Conservation (phyloP, 2,113 vertebrate species). For the Percina caprodes region DNA sequence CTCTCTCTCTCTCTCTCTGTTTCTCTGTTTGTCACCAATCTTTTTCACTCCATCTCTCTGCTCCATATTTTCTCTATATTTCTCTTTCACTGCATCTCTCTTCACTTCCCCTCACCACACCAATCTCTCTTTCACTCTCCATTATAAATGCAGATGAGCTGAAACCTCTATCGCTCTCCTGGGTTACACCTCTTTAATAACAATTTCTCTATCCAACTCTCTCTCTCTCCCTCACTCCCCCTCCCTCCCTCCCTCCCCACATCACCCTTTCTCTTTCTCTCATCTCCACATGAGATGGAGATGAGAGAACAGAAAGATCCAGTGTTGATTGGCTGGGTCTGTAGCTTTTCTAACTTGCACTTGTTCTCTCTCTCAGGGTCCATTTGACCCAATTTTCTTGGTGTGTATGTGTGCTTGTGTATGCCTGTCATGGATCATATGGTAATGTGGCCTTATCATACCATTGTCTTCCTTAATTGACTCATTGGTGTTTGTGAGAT, state of each 20-base stretch:
- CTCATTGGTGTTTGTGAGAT: conserved; percentile 2
- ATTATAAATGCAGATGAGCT: conserved; percentile 74
- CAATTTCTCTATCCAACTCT: conserved; percentile 34
- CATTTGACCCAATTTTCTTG: conserved; percentile 68
- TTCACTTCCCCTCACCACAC: neutral
- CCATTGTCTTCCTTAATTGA: conserved; percentile 38
- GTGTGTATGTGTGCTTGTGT: neutral
- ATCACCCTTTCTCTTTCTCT: neutral
- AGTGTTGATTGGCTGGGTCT: conserved; percentile 48
- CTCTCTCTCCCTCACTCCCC: neutral
- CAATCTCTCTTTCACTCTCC: conserved; percentile 17
- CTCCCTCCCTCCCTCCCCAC: neutral
- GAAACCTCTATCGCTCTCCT: conserved; percentile 24
- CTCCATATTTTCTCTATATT: neutral
- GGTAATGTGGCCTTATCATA: conserved; percentile 45
- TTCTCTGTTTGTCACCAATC: conserved; percentile 27
- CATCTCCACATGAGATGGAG: conserved; percentile 44
- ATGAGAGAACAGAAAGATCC: conserved; percentile 35
- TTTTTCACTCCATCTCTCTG: conserved; percentile 16
- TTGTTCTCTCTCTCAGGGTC: conserved; percentile 68
- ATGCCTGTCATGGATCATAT: conserved; percentile 41
- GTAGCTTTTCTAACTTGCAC: conserved; percentile 34
- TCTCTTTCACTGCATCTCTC: conserved; percentile 1
- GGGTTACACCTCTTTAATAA: conserved; percentile 54
- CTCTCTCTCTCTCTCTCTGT: neutral